Base-by-base conservation (phyloP, 2,888 invertebrate genomes). In the Cephus pygmeus region DNA sequence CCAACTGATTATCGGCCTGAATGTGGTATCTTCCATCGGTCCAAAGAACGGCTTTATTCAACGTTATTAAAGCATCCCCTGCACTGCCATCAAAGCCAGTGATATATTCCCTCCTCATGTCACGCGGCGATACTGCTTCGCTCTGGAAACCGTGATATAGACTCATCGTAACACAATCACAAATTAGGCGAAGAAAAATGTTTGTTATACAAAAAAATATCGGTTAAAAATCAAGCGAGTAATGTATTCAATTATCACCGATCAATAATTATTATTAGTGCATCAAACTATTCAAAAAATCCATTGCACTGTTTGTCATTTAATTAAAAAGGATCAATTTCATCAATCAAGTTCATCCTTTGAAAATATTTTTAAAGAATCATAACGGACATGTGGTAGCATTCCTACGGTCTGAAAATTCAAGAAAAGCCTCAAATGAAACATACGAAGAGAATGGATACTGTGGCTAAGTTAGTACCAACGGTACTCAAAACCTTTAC, bases 11-110 rank as follows among this genome's bases (percentile, higher is more conserved):
- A 77, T 96, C 95, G 0, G 98, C 98, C 89, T 98, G 97, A n/a
- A 94, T 92, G 81, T 95, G 95, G 91, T 98, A 99, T 6, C 97
- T 94, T 1, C 97, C 95, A 85, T 98, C 97, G 0, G 98, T 97
- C 99, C 99, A 99, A 69, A 99, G 91, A 0, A 95, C 95, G 0
- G 96, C 95, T 75, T 94, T 94, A 12, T 93, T 92, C 77, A 90
- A 85, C 0, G 96, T 95, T 69, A 97, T 94, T 0, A 95, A 94
- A 0, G 95, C 96, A 11, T 94, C 94, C 1, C 97, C 97, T 71
- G 93, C 93, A 12, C 94, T 94, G 0, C 98, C 97, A 69, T 95
- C 94, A 92, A 97, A 97, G 0, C 97, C 97, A 36, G 96, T 96
- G 76, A 98, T 93, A 91, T 94, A 97, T 86, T 95, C 94, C 78